Evolutionary conservation across 1,140 invertebrate species (phyloP), one percentile per base, ranked within the genome.

Genomic region (Sminthurides bifidus): DNA sequence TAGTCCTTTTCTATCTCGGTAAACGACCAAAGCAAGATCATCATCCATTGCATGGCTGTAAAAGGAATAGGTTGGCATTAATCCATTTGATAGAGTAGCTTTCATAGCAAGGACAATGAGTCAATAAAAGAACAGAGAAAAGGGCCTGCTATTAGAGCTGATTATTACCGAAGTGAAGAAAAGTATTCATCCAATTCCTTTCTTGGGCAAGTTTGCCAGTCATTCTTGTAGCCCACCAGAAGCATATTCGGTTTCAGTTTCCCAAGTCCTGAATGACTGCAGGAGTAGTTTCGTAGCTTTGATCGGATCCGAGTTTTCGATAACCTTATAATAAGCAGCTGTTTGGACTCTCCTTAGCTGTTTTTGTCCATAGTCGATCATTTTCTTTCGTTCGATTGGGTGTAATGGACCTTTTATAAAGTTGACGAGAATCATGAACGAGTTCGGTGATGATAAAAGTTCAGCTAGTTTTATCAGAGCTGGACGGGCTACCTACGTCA

Each of bases 161-260:
- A n/a, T n/a, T n/a, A n/a, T n/a, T n/a, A n/a, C n/a, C n/a, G n/a
- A n/a, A n/a, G n/a, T n/a, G n/a, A n/a, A n/a, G n/a, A n/a, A n/a
- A 97, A 93, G 71, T 96, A 98, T 24, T 84, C 79, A 21, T 83
- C 76, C 0, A 96, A 77, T 60, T 88, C 82, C 35, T 80, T 75
- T 12, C 75, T 70, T 61, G 79, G 75, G 61, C 84, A 85, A 3
- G 72, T 78, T 31, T 74, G 69, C 93, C 94, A 98, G 69, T 93
- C 80, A 0, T 77, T 77, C 70, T 97, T 97, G 72, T 86, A 98
- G 4, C 94, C 94, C 79, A 98, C 82, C 60, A 98, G 74, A 21
- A 97, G 71, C 26, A 95, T 89, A 69, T 98, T 98, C 0, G 94
- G 93, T 14, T 80, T 76, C 31, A 98, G 76, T 72, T 92, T 92